Conservation (phyloP, 2,888 invertebrate species). For the Parnassius apollo region DNA sequence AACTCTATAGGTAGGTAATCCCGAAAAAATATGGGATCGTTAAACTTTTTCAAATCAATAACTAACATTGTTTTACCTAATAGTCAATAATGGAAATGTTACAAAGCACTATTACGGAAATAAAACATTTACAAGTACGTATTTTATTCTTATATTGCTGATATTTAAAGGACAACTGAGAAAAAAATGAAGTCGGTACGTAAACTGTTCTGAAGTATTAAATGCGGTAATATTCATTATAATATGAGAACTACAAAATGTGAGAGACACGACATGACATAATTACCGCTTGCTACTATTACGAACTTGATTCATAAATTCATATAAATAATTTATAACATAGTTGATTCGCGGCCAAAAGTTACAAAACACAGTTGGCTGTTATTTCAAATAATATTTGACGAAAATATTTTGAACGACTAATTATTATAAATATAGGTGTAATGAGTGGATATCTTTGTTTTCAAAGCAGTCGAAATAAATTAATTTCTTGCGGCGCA, state of each 20-base stretch:
- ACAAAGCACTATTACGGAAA: background rate
- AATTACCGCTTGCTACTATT: slow-evolving; percentile 49
- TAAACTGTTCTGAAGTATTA: too few species aligned
- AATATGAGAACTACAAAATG: slow-evolving; percentile 9
- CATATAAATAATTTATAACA: slow-evolving; percentile 59
- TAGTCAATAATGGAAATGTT: too few species aligned
- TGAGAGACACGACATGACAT: slow-evolving; percentile 26
- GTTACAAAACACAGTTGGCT: slow-evolving; percentile 39
- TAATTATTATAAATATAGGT: slow-evolving; percentile 32
- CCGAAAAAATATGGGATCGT: slow-evolving; percentile 50
- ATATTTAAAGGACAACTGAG: too few species aligned
- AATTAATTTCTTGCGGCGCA: slow-evolving; percentile 44
- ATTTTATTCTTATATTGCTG: background rate
- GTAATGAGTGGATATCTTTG: slow-evolving; percentile 36
- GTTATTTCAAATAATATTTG: slow-evolving; percentile 51
- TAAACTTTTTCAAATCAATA: slow-evolving; percentile 44
- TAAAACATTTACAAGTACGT: slow-evolving; percentile 42
- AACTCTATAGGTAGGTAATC: slow-evolving; percentile 45
- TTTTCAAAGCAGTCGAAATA: slow-evolving; percentile 41
- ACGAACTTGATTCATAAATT: slow-evolving; percentile 41
- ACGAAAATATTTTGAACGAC: slow-evolving; percentile 37
- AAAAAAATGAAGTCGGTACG: too few species aligned
- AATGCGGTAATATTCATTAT: too few species aligned
- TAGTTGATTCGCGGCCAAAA: slow-evolving; percentile 64
- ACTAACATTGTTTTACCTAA: too few species aligned